These are phyloP conservation scores for Chionomys nivalis DNA, from an alignment of 2,113 vertebrate genomes.

Conservation along the genomic window DNA sequence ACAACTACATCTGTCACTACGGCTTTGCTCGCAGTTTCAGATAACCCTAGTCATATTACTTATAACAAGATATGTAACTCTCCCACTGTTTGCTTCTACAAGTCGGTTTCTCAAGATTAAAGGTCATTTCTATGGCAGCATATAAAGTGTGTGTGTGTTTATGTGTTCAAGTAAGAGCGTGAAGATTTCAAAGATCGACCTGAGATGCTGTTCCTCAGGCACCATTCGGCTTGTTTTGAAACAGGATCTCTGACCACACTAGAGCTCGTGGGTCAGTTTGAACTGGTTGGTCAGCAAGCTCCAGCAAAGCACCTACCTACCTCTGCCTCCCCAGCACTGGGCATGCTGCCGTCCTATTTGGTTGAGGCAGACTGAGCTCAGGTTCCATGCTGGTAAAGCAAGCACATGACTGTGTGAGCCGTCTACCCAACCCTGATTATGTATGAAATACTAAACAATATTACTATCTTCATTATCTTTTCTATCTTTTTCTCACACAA, in stretches of 20 bases:
- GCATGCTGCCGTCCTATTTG: too few species aligned
- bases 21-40: background rate
- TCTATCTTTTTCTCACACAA: background rate
- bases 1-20: background rate
- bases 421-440: background rate
- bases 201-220: background rate
- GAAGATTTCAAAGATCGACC: background rate
- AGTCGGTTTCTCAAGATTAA: background rate
- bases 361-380: background rate
- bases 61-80: background rate
- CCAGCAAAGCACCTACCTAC: background rate
- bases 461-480: background rate
- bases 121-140: background rate
- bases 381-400: too few species aligned
- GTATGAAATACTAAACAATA: background rate
- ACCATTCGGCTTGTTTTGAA: background rate
- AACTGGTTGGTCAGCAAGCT: background rate
- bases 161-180: background rate
- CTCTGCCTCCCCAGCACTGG: too few species aligned
- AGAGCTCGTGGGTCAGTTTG: background rate
- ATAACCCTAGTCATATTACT: background rate
- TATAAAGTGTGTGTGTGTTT: background rate
- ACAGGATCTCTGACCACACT: too few species aligned
- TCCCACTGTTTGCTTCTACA: background rate
- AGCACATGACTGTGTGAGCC: background rate